Evolutionary conservation across 1,140 invertebrate species (phyloP).

Genomic region (Lordiphosa collinella): DNA sequence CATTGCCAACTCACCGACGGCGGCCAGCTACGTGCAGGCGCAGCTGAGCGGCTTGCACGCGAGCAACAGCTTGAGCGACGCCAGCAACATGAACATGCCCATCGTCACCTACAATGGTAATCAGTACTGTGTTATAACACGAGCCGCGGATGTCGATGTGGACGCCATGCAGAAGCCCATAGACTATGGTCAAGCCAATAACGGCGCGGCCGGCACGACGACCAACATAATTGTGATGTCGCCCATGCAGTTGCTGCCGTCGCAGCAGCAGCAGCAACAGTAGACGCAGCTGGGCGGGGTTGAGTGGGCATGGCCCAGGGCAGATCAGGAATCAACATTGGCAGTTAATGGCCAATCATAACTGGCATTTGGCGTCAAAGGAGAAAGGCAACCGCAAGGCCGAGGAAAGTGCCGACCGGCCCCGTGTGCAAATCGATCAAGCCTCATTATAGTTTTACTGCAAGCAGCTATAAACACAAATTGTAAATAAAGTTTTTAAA

Average conservation of each 20-base stretch:
- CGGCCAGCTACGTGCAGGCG: conserved; percentile 75
- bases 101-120: conserved; percentile 77
- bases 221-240: conserved; percentile 77
- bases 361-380: conserved; percentile 13
- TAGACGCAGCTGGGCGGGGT: conserved; percentile 33
- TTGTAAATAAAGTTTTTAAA: conserved; percentile 76
- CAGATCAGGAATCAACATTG: conserved; percentile 10
- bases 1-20: conserved; percentile 76
- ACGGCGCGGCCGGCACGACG: conserved; percentile 36
- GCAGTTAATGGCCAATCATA: conserved; percentile 12
- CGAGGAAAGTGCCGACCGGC: conserved; percentile 27
- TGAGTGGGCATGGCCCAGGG: conserved; percentile 5
- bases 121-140: conserved; percentile 75
- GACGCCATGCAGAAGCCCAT: conserved; percentile 61
- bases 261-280: conserved; percentile 51
- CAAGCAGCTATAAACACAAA: conserved; percentile 61
- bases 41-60: conserved; percentile 79
- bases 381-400: conserved; percentile 31
- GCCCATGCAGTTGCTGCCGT: conserved; percentile 57
- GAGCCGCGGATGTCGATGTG: conserved; percentile 55
- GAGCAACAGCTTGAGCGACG: conserved; percentile 71
- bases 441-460: conserved; percentile 18
- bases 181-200: conserved; percentile 52
- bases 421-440: conserved; percentile 27
- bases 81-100: conserved; percentile 51